These are phyloP conservation scores for Phenacoccus solenopsis DNA, from an alignment of 1,140 invertebrate genomes.

Conservation along the genomic window DNA sequence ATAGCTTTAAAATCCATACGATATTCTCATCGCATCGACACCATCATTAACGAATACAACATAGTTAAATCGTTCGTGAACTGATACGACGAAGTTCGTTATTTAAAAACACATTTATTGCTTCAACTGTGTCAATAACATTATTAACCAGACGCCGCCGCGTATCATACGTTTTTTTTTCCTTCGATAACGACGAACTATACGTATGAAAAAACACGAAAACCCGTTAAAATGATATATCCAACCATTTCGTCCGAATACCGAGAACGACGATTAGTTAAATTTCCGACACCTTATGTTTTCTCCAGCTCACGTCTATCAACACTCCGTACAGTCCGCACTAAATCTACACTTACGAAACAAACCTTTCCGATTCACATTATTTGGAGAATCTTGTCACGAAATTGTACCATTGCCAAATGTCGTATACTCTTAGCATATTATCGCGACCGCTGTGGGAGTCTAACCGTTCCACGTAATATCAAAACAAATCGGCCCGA, in stretches of 20 bases:
- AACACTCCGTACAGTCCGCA: too few species aligned
- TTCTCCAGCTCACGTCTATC: too few species aligned
- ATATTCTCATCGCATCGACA: neutral
- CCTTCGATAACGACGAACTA: neutral
- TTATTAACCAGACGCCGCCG: neutral
- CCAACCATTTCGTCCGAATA: neutral
- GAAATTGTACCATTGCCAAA: too few species aligned
- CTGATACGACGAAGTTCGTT: neutral
- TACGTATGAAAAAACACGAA: neutral
- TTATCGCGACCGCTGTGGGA: too few species aligned
- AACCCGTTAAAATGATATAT: neutral
- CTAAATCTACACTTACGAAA: too few species aligned
- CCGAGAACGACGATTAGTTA: neutral
- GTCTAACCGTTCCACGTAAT: too few species aligned
- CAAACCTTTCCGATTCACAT: too few species aligned
- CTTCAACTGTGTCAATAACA: conserved; percentile 1
- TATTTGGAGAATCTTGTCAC: too few species aligned
- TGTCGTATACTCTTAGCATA: too few species aligned
- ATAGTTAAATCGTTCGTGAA: neutral
- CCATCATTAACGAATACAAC: neutral
- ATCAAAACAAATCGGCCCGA: too few species aligned
- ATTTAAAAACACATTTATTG: conserved; percentile 3
- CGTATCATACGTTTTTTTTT: neutral
- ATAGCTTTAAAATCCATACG: neutral
- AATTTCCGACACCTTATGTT: too few species aligned